Percentiles rank a stretch among this genome's conserved stretches.
Evolutionary conservation across 2,113 vertebrate species (phyloP).

Genomic region (Puntigrus tetrazona): DNA sequence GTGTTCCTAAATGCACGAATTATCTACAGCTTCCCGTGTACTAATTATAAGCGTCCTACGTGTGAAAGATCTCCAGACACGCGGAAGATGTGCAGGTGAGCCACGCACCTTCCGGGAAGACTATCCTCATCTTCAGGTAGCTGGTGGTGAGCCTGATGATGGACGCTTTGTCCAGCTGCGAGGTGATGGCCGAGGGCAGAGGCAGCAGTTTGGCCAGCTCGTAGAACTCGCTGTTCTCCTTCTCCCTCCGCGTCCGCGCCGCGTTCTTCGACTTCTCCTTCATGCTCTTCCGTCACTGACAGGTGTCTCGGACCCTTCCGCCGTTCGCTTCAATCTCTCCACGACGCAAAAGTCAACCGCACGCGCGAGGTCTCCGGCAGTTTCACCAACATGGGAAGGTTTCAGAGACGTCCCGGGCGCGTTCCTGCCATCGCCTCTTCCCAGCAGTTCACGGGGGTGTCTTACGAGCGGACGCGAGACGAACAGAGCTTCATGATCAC

Average conservation of each 20-base stretch:
- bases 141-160: slow-evolving; percentile 98
- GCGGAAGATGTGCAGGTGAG: no score
- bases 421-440: background rate
- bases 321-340: slow-evolving; percentile 33
- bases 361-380: background rate
- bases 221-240: slow-evolving; percentile 98
- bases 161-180: slow-evolving; percentile 97
- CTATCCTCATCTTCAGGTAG: slow-evolving; percentile 97
- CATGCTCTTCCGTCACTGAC: slow-evolving; percentile 72
- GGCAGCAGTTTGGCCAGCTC: slow-evolving; percentile 98
- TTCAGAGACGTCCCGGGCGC: background rate
- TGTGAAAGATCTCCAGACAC: no score
- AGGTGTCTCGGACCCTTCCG: slow-evolving; percentile 20
- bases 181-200: slow-evolving; percentile 97
- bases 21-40: no score
- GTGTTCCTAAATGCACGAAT: background rate
- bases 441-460: slow-evolving; percentile 37
- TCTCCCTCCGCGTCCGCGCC: slow-evolving; percentile 95
- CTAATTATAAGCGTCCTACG: no score
- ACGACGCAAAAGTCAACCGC: slow-evolving; percentile 22
- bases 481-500: slow-evolving; percentile 33
- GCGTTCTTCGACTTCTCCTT: slow-evolving; percentile 99
- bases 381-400: slow-evolving; percentile 17
- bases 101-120: slow-evolving; percentile 95
- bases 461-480: slow-evolving; percentile 26